A percentile compares a stretch with the other conserved stretches of the same genome.
These are phyloP conservation scores for Mamestra configurata DNA, from an alignment of 1,140 invertebrate genomes.

Conservation along the genomic window DNA sequence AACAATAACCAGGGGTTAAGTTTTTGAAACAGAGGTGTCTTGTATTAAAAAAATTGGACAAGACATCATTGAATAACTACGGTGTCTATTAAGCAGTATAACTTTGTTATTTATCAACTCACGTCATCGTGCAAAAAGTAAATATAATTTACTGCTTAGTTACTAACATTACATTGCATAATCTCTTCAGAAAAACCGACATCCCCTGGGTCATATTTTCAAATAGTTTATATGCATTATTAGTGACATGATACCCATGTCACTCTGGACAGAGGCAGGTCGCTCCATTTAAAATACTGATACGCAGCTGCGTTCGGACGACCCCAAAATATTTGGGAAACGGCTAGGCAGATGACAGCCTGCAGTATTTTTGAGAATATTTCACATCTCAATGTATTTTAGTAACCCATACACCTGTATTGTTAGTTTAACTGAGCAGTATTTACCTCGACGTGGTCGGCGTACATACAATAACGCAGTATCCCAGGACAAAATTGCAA, in stretches of 20 bases:
- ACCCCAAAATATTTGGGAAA: too few species aligned
- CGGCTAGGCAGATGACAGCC: too few species aligned
- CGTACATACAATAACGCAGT: conserved; percentile 18
- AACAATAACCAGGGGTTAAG: too few species aligned
- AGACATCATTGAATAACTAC: background rate
- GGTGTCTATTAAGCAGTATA: conserved; percentile 10
- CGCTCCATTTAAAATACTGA: too few species aligned
- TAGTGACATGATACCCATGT: too few species aligned
- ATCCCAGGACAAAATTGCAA: conserved; percentile 74
- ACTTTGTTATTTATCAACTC: conserved; percentile 3
- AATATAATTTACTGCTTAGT: conserved; percentile 32
- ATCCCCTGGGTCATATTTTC: too few species aligned
- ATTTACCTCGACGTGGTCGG: conserved; percentile 35
- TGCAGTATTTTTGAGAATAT: too few species aligned
- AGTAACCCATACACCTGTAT: background rate
- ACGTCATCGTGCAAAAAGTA: background rate
- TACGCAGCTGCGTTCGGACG: too few species aligned
- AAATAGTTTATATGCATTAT: too few species aligned
- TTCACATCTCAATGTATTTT: too few species aligned
- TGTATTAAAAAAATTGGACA: background rate
- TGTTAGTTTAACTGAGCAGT: conserved; percentile 44
- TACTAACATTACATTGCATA: conserved; percentile 8
- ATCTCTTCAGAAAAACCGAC: background rate
- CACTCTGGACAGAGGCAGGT: too few species aligned
- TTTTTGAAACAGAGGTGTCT: too few species aligned